Evolutionary conservation across 2,797 vertebrate genomes (phyloP).

Genomic region (Fringilla coelebs): DNA sequence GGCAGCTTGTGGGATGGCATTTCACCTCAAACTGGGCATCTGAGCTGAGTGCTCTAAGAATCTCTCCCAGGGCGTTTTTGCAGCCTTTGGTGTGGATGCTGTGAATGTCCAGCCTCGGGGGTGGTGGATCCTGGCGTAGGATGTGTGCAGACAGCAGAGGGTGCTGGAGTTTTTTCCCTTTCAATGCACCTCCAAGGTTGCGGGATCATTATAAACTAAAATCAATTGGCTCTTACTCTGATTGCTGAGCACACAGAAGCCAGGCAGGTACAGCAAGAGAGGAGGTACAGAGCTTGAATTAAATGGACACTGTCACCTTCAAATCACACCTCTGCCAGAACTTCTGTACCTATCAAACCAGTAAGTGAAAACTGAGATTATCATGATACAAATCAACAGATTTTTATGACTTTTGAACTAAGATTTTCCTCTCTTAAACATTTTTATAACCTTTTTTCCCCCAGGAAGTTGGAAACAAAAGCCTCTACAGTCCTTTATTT

Average conservation of each 20-base stretch:
- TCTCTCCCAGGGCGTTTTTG: neutral
- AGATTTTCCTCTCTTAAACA: neutral
- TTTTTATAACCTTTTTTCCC: accelerated
- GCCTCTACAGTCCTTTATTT: neutral
- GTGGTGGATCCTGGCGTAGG: constrained; percentile 28
- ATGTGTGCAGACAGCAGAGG: constrained; percentile 59
- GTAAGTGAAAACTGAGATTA: neutral
- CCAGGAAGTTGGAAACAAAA: neutral
- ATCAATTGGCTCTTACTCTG: constrained; percentile 42
- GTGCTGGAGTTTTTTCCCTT: constrained; percentile 68
- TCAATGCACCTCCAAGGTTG: constrained; percentile 30
- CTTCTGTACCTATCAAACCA: neutral
- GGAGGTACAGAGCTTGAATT: neutral
- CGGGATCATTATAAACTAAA: neutral
- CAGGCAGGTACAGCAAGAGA: constrained; percentile 8
- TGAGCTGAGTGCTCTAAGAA: neutral
- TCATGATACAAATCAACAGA: accelerated
- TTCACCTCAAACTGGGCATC: neutral
- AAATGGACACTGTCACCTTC: constrained; percentile 1
- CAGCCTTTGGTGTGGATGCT: neutral
- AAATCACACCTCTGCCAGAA: neutral
- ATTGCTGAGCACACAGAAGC: constrained; percentile 31
- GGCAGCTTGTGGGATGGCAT: neutral
- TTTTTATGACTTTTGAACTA: neutral
- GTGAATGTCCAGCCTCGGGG: accelerated